Evolutionary conservation across 2,113 vertebrate genomes (phyloP), one percentile per base, ranked within the genome.

Genomic region (Anseranas semipalmata): DNA sequence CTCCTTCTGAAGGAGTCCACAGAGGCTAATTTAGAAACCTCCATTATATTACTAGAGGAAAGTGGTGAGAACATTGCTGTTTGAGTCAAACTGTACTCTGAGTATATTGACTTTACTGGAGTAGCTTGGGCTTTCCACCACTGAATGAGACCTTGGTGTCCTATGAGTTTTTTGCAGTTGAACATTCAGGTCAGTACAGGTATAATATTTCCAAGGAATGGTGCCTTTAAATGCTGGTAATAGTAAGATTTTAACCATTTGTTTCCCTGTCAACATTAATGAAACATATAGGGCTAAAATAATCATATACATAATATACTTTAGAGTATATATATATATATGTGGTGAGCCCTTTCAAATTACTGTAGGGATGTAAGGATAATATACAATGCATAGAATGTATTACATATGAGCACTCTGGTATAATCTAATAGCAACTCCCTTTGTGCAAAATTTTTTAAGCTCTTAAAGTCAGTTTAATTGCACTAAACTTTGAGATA

Each of bases 161-260:
- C 55, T 87, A 7, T 46, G 63, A 70, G 46, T 67, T 91, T 90
- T 52, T 65, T 63, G 75, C 25, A 68, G 12, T 13, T 65, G 72
- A 71, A 86, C 28, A 19, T 75, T 43, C 35, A 56, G 52, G 37
- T 75, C 48, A 65, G 27, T 43, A 94, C n/a, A 52, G 12, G 9
- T 65, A 7, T 65, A 59, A 52, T 72, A 73, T 85, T 89, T 75
- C 70, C 45, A 65, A 78, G n/a, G 35, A 91, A 90, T 32, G 30
- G 27, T 59, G 18, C 39, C 43, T 74, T 79, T 73, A 76, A 91
- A 66, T 8, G 58, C 7, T 46, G 13, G 15, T 84, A 55, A 71
- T 71, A 80, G 32, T 25, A 89, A 85, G 32, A 70, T 80, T 85
- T 85, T 93, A 92, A 94, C 55, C 9, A 15, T 95, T 96, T 87